Percentiles rank a stretch among this genome's conserved stretches.
Conservation (phyloP, 2,888 invertebrate species). For the Scelioninae gen. 1 region DNA sequence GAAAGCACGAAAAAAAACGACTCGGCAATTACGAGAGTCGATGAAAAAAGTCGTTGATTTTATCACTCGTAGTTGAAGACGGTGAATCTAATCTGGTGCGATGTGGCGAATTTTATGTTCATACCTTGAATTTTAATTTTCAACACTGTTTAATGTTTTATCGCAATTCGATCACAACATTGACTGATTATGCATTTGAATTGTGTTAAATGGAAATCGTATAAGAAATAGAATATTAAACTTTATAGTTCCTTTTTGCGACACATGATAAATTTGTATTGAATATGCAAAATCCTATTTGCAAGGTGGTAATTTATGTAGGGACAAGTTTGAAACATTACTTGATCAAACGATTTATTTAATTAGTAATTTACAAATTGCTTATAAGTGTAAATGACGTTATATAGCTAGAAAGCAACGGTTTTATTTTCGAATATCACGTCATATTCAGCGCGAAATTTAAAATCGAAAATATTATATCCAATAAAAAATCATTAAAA, state of each 20-base stretch:
- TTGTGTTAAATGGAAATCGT: conserved; percentile 2
- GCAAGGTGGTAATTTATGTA: no score
- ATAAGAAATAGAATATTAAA: neutral
- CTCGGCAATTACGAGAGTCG: conserved; percentile 10
- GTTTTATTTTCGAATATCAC: no score
- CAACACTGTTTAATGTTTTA: neutral
- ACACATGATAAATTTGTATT: neutral
- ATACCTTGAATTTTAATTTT: neutral
- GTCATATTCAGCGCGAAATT: no score
- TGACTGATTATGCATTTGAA: neutral
- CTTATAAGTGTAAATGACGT: no score
- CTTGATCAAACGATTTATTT: no score
- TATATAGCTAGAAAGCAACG: no score
- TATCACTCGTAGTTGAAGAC: neutral
- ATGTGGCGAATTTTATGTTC: neutral
- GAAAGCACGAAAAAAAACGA: conserved; percentile 18
- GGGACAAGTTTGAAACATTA: no score
- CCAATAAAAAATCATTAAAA: no score
- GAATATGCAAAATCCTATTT: neutral
- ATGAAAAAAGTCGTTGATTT: conserved; percentile 25
- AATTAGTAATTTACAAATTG: no score
- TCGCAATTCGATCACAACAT: neutral
- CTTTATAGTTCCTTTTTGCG: neutral
- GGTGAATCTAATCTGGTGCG: conserved; percentile 13
- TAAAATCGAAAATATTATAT: no score